Evolutionary conservation across 2,113 vertebrate species (phyloP), one percentile per base, ranked within the genome.

Genomic region (Heterochromis multidens): DNA sequence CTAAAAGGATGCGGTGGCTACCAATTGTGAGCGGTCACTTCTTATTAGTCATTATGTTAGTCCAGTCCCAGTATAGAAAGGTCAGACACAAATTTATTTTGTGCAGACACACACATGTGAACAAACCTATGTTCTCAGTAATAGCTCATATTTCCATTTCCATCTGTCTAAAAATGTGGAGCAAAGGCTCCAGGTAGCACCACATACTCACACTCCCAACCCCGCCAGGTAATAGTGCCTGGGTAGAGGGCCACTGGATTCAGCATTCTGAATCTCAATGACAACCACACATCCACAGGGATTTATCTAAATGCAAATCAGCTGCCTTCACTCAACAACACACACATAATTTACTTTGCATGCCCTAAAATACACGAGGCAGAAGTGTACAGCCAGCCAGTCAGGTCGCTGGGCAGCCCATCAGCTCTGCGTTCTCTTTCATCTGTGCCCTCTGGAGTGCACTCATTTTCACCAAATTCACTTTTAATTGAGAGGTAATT

Each of bases 251-350:
- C 56, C 76, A 72, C 84, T 67, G 81, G 77, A 87, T 92, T 72
- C 86, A 91, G 78, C 86, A 83, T 78, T 84, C 77, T 92, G 93
- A 80, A 93, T 94, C 91, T 93, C 92, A 93, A 91, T 91, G 92
- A 92, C 92, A 94, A 70, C 74, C 91, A 70, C 82, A 90, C 61
- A 91, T 95, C 91, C 88, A 89, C 80, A 49, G 88, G 85, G 91
- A 95, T 94, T 94, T 93, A 95, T 95, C 93, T 94, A 94, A 94
- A 94, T 94, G 94, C 92, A 94, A 94, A 95, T 94, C 93, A 92
- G 88, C 79, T 77, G 83, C 89, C 87, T 91, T 91, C 87, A 86
- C 87, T 92, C 92, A 79, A 82, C 85, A 88, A 90, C 89, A 88
- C 88, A 85, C 93, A 88, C 90, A 92, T 83, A 82, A 91, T 92